Evolutionary conservation across 2,888 invertebrate species (phyloP).

Genomic region (Acanthacorydalis orientalis): DNA sequence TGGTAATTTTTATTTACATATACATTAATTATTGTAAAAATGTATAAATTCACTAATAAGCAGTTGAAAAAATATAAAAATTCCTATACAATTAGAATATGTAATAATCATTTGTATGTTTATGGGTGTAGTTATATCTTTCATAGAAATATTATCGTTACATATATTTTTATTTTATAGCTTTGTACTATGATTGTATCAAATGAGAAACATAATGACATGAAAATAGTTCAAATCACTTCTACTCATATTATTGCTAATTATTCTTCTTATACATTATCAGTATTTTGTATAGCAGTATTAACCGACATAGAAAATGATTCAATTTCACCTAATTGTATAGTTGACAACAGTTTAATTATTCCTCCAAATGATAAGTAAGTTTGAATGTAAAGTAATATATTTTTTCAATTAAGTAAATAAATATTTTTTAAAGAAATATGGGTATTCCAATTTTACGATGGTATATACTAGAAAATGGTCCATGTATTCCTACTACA

Average conservation of each 20-base stretch:
- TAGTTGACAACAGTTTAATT: constrained; percentile 22
- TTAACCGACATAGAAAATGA: constrained; percentile 20
- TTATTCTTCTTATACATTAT: constrained; percentile 32
- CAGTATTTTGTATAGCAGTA: constrained; percentile 34
- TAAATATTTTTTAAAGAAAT: constrained; percentile 15
- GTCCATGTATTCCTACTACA: constrained; percentile 15
- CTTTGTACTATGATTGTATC: constrained; percentile 43
- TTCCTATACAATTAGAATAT: too few relatives aligned
- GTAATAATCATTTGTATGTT: too few relatives aligned
- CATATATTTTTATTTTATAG: constrained; percentile 21
- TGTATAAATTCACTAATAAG: too few relatives aligned
- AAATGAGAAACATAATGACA: constrained; percentile 46
- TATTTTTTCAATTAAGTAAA: background rate
- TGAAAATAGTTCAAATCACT: constrained; percentile 43
- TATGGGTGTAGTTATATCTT: background rate
- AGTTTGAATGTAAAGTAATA: constrained; percentile 20
- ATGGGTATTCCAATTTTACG: constrained; percentile 23
- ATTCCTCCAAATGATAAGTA: constrained; percentile 25
- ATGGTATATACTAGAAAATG: constrained; percentile 20
- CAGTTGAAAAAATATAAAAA: too few relatives aligned
- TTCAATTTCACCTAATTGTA: constrained; percentile 22
- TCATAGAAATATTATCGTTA: background rate
- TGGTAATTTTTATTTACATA: background rate
- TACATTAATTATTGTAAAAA: too few relatives aligned
- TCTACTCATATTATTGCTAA: constrained; percentile 47